These are phyloP conservation scores for Cryptus armator DNA, from an alignment of 2,888 invertebrate species.

Conservation along the genomic window DNA sequence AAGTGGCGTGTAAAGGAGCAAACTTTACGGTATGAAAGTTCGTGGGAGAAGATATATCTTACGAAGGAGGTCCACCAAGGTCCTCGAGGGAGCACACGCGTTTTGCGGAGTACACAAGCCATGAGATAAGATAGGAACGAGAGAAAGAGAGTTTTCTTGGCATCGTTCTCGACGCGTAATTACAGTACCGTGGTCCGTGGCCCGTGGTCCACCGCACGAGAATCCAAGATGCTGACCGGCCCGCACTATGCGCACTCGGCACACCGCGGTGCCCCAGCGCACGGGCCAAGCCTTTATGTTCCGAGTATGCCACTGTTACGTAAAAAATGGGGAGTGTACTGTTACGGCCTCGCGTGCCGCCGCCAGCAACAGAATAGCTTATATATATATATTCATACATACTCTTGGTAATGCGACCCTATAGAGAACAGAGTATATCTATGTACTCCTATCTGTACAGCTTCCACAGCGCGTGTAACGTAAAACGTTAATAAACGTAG, in stretches of 20 bases:
- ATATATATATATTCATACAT: slow-evolving; percentile 1
- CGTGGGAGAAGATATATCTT: neutral
- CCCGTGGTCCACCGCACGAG: slow-evolving; percentile 24
- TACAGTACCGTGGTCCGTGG: slow-evolving; percentile 6
- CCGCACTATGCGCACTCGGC: slow-evolving; percentile 18
- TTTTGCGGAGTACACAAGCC: neutral
- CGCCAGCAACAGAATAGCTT: slow-evolving; percentile 61
- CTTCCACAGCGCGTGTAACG: slow-evolving; percentile 43
- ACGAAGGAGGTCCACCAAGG: neutral
- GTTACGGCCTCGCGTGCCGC: slow-evolving; percentile 63
- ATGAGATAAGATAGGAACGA: slow-evolving; percentile 46
- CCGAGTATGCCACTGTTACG: slow-evolving; percentile 70
- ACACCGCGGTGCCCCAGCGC: slow-evolving; percentile 49
- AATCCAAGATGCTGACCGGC: slow-evolving; percentile 24
- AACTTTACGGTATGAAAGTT: neutral
- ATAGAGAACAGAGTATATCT: slow-evolving; percentile 9
- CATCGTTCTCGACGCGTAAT: slow-evolving; percentile 44
- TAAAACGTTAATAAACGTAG: slow-evolving; percentile 69
- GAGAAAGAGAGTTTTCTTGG: slow-evolving; percentile 26
- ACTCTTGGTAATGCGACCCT: slow-evolving; percentile 29
- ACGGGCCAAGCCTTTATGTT: slow-evolving; percentile 69
- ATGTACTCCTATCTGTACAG: slow-evolving; percentile 12
- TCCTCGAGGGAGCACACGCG: neutral
- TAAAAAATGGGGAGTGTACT: slow-evolving; percentile 69
- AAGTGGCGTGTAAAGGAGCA: neutral